Percentiles rank a stretch among this genome's conserved stretches.
phyloP scores from a whole-genome alignment of 2,797 vertebrate species.

The Dendrocincla fuliginosa region DNA sequence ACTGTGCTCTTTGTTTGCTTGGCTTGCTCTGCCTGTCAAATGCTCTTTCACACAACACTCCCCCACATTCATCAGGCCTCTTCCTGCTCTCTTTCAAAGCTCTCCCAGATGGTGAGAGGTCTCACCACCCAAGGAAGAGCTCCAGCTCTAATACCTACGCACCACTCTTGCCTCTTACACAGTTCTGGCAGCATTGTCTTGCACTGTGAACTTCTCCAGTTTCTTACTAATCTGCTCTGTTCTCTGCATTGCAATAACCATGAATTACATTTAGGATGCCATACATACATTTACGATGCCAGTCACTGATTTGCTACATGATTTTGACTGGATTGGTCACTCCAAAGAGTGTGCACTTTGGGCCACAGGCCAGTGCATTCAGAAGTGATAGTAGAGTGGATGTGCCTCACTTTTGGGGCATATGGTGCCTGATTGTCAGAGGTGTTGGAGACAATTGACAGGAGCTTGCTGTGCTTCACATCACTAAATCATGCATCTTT shows the following conservation, averaged over 20 bases:
- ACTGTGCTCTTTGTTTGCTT: not conserved
- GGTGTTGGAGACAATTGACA: constrained; percentile 5
- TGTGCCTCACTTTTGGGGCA: not conserved
- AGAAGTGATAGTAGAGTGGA: not conserved
- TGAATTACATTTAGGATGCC: not conserved
- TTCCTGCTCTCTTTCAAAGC: not conserved
- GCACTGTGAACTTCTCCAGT: not conserved
- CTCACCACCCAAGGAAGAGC: not conserved
- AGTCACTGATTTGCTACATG: not conserved
- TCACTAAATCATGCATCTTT: not conserved
- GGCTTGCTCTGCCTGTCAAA: not conserved
- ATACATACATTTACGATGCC: not conserved
- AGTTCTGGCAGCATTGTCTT: not conserved
- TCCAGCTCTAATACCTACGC: not conserved
- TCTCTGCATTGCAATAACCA: not conserved
- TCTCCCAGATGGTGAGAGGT: not conserved
- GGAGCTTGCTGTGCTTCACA: not conserved
- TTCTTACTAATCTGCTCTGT: not conserved
- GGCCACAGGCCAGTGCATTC: not conserved
- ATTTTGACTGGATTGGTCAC: not conserved
- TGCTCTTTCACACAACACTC: not conserved
- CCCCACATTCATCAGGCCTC: not conserved
- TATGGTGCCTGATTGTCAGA: constrained; percentile 19
- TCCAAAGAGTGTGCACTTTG: not conserved
- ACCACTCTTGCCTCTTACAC: not conserved